Conservation (phyloP, 2,888 invertebrate species). For the Rhogogaster chlorosoma region DNA sequence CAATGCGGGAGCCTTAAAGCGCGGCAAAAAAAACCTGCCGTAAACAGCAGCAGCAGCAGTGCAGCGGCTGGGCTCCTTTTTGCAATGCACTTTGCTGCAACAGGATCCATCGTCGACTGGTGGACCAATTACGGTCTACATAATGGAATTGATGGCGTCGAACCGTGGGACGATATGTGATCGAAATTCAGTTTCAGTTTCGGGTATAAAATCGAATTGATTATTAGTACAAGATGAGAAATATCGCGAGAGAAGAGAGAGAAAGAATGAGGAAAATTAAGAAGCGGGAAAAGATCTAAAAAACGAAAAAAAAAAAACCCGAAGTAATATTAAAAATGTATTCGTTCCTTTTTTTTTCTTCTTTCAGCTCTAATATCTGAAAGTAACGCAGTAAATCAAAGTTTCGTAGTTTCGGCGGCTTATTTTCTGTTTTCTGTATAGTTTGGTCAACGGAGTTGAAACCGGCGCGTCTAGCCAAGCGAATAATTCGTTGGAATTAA, state of each 20-base stretch:
- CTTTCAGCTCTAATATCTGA: neutral
- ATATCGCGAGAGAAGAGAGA: neutral
- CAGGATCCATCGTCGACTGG: neutral
- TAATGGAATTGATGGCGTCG: slow-evolving; percentile 15
- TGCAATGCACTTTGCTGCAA: slow-evolving; percentile 1
- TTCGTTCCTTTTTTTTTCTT: neutral
- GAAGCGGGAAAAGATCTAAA: neutral
- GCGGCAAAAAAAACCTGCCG: neutral
- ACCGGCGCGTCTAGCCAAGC: slow-evolving; percentile 56
- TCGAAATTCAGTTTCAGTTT: neutral
- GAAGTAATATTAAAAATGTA: neutral
- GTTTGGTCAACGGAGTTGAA: slow-evolving; percentile 29
- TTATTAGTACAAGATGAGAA: neutral
- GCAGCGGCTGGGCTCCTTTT: slow-evolving; percentile 13
- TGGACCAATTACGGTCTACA: slow-evolving; percentile 22
- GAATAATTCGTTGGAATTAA: slow-evolving; percentile 66
- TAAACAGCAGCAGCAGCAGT: neutral
- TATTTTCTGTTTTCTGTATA: slow-evolving; percentile 7
- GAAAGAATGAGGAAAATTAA: neutral
- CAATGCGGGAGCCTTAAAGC: neutral
- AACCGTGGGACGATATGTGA: slow-evolving; percentile 5
- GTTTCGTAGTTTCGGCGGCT: neutral
- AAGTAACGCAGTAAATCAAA: neutral
- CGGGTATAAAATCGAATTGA: neutral
- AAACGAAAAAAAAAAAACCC: neutral